Percentiles rank a stretch among this genome's conserved stretches.
These are phyloP conservation scores for Montipora capitata DNA, from an alignment of 92 coral and sea anemone genomes.

Conservation along the genomic window DNA sequence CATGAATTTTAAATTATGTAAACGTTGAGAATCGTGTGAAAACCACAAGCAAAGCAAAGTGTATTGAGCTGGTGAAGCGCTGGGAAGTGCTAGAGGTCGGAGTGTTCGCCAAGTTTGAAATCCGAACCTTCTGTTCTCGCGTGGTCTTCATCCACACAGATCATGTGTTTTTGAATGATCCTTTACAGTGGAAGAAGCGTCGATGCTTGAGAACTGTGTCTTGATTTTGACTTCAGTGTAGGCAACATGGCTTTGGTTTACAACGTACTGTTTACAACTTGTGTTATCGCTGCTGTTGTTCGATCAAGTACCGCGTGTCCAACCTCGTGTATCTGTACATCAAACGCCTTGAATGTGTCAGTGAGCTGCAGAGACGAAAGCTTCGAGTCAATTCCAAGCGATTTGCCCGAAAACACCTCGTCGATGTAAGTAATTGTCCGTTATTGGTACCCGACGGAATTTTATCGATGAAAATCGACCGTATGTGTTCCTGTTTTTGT, in stretches of 20 bases:
- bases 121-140: slow-evolving; percentile 1
- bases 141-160: background rate
- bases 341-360: background rate
- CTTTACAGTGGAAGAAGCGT: background rate
- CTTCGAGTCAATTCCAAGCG: slow-evolving; percentile 17
- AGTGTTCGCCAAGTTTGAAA: slow-evolving; percentile 18
- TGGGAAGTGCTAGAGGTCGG: background rate
- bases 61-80: slow-evolving; percentile 26
- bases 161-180: slow-evolving; percentile 10
- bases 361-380: slow-evolving; percentile 28
- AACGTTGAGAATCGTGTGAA: slow-evolving; percentile 24
- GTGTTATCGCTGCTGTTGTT: slow-evolving; percentile 11
- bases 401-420: slow-evolving; percentile 55
- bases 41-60: slow-evolving; percentile 38
- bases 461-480: background rate
- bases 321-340: slow-evolving; percentile 39
- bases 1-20: slow-evolving; percentile 50
- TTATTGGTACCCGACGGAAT: background rate
- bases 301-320: slow-evolving; percentile 55
- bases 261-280: slow-evolving; percentile 8
- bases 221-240: background rate
- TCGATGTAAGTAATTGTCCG: slow-evolving; percentile 57
- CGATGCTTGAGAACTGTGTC: background rate
- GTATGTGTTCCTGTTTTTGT: slow-evolving; percentile 18
- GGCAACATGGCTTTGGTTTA: slow-evolving; percentile 26